Evolutionary conservation across 2,113 vertebrate species (phyloP).

Genomic region (Tychaedon coryphoeus): DNA sequence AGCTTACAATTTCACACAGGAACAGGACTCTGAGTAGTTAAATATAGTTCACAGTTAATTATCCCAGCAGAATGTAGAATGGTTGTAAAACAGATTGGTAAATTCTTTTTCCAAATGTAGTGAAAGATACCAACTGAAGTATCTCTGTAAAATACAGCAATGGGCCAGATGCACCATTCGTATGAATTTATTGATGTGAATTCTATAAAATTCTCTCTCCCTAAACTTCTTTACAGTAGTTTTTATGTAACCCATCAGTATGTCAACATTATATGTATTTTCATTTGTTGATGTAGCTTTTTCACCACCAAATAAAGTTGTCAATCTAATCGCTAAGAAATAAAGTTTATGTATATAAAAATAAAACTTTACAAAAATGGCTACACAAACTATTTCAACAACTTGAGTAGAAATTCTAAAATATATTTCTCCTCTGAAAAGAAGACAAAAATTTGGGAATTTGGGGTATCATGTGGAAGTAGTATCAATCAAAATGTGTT

Average conservation of each 20-base stretch:
- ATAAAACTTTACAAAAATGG: not conserved
- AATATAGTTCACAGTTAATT: slow-evolving; percentile 49
- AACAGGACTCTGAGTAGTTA: slow-evolving; percentile 12
- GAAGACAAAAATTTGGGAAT: not conserved
- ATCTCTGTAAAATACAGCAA: not conserved
- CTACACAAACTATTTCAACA: not conserved
- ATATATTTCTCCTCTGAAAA: not conserved
- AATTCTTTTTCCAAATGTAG: slow-evolving; percentile 49
- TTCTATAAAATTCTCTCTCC: not conserved
- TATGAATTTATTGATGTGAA: not conserved
- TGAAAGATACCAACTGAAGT: slow-evolving; percentile 17
- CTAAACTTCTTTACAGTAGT: not conserved
- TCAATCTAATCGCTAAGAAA: not conserved
- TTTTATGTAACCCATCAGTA: not conserved
- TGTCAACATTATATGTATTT: not conserved
- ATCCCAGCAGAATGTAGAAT: slow-evolving; percentile 34
- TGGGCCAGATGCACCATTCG: slow-evolving; percentile 9
- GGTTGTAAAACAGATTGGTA: slow-evolving; percentile 21
- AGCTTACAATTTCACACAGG: not conserved
- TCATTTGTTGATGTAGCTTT: not conserved
- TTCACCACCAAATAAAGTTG: not conserved
- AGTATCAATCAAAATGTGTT: not conserved
- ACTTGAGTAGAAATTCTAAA: not conserved
- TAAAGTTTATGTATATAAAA: not conserved
- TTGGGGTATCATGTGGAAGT: not conserved